Evolutionary conservation across 1,140 invertebrate species (phyloP), one percentile per base, ranked within the genome.

Genomic region (Patella vulgata): DNA sequence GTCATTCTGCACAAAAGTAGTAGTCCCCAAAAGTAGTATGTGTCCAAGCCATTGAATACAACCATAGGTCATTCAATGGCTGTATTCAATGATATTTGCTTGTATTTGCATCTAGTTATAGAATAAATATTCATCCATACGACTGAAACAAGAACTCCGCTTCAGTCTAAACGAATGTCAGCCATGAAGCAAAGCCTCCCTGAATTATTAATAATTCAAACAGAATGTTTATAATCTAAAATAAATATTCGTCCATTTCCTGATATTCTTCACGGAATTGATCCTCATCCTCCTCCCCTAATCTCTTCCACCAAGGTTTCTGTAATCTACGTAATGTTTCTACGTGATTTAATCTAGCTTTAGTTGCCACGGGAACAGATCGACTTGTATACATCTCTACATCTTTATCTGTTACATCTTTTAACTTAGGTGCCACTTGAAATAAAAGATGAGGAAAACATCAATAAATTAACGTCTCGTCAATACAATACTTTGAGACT

Each of bases 221-320:
- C n/a, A n/a, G n/a, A n/a, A n/a, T n/a, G n/a, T 36, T 36, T 36
- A 8, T 14, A 36, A 36, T 5, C 14, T 36, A 36, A 36, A 36
- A 36, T 5, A 36, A 5, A 36, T 8, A 36, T 36, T 36, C 33
- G 14, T 79, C 74, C 27, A 66, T 68, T 52, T 78, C 74, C 43
- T 74, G 71, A 46, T 68, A 60, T 48, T 75, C 70, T 42, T 59
- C 42, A 4, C 40, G 21, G 21, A 43, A 61, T 9, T 63, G 44
- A 9, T 80, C 73, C 14, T 82, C 73, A 40, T 75, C 77, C 56
- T 81, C 76, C 50, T 80, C 74, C n/a, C 68, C 70, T 21, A 81
- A 68, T 51, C 74, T 75, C 52, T 73, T 80, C 77, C 78, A 83
- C 81, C 81, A 83, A 2, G 81, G 81, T 40, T 74, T 71, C 27